Evolutionary conservation across 2,113 vertebrate species (phyloP).

Genomic region (Python bivittatus): DNA sequence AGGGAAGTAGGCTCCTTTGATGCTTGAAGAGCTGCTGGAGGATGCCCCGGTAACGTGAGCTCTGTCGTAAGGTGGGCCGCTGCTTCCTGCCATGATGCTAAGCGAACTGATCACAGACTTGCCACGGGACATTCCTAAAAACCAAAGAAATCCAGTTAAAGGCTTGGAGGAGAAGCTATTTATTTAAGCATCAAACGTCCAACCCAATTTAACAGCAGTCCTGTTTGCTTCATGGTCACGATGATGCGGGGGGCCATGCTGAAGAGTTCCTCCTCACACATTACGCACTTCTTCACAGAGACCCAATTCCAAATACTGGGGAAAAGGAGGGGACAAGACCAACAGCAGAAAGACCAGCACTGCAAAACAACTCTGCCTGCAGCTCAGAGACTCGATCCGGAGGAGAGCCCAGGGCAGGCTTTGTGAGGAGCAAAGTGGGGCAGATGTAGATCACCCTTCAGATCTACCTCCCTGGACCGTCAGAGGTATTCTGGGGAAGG

Average conservation of each 20-base stretch:
- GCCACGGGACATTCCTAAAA: constrained; percentile 91
- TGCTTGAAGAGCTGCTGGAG: constrained; percentile 97
- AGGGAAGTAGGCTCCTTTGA: constrained; percentile 96
- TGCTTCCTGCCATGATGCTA: constrained; percentile 97
- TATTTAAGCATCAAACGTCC: not conserved
- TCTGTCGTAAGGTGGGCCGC: constrained; percentile 92
- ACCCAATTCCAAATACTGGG: not conserved
- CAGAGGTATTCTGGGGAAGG: not conserved
- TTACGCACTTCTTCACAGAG: not conserved
- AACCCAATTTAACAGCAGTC: not conserved
- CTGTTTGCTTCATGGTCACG: not conserved
- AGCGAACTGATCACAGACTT: constrained; percentile 97
- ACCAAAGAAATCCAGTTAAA: not conserved
- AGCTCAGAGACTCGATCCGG: no score
- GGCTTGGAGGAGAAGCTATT: not conserved
- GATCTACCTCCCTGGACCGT: not conserved
- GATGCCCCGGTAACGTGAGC: constrained; percentile 97
- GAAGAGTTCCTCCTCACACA: not conserved
- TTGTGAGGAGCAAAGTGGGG: no score
- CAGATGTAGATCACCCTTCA: not conserved
- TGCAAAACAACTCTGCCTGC: not conserved
- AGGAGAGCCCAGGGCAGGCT: no score
- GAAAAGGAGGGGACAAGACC: not conserved
- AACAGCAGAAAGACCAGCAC: not conserved
- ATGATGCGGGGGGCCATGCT: not conserved